Base-by-base conservation (phyloP, 2,113 vertebrate genomes). In the Junco hyemalis region DNA sequence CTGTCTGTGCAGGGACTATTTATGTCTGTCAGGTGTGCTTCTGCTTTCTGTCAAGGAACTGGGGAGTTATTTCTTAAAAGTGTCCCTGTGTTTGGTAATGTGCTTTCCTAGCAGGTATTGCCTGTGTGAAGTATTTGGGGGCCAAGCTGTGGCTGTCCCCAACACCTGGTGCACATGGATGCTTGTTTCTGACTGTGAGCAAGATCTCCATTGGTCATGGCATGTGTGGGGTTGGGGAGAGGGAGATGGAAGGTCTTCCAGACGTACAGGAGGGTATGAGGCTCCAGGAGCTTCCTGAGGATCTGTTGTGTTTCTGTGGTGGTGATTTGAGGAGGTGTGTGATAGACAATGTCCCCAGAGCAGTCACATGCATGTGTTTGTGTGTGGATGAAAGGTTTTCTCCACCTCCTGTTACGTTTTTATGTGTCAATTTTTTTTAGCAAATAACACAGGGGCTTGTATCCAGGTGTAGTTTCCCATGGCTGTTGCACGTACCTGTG, bases 241-340 rank as follows among this genome's bases (percentile, higher is more conserved):
- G 53, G 15, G 25, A 51, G 22, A 14, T 31, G 36, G 33, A 69
- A 63, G 33, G 22, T 65, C 44, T 57, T 25, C 26, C 29, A 35
- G 50, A 35, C 1, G 3, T 47, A 17, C 0, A 2, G 17, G 36
- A 61, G 22, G 28, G 4, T n/a, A 6, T 12, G 36, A 50, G 36
- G 59, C 42, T 69, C 24, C 0, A 3, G 45, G 54, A 28, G 26
- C 14, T 78, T 64, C 47, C 72, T 59, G 60, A 81, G 60, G 59
- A 81, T 57, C 71, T 88, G 50, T 26, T 88, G 35, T 21, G 31
- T 81, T 72, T 92, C 72, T 40, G 6, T 17, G 33, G 44, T 25
- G 35, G 14, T 59, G 38, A 23, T 54, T 70, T 81, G 86, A 54
- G 59, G 20, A 44, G 47, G 21, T 56, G 42, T 53, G 5, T 13